phyloP scores from a whole-genome alignment of 2,113 vertebrate genomes.

The Fulmarus glacialis region DNA sequence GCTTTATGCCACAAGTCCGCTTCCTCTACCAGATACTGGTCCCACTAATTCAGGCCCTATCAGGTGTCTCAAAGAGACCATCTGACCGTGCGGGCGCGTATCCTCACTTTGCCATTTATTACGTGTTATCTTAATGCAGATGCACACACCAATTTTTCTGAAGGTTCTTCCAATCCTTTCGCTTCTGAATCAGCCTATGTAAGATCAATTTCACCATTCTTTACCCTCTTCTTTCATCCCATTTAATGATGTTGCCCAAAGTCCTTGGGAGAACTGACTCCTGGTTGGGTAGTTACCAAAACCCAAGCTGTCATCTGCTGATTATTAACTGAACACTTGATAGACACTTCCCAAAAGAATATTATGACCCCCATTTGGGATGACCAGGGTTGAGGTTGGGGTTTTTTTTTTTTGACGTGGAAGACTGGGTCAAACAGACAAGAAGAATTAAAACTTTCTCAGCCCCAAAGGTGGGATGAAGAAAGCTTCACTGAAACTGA shows the following conservation, averaged over 20 bases:
- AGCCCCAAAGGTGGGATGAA: not conserved
- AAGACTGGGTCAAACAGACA: not conserved
- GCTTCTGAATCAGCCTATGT: no score
- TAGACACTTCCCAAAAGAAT: not conserved
- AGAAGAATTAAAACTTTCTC: not conserved
- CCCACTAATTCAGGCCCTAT: not conserved
- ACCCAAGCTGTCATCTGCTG: not conserved
- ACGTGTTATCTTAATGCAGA: not conserved
- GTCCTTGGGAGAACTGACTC: not conserved
- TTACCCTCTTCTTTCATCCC: not conserved
- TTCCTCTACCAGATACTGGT: not conserved
- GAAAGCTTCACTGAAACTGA: not conserved
- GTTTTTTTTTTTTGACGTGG: not conserved
- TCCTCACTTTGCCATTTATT: not conserved
- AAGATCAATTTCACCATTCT: not conserved
- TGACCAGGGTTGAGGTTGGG: not conserved
- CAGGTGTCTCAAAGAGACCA: not conserved
- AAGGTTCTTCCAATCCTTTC: not conserved
- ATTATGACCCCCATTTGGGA: not conserved
- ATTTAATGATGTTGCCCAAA: not conserved
- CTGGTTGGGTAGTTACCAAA: not conserved
- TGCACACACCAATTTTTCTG: not conserved
- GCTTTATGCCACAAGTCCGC: not conserved
- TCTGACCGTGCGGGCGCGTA: not conserved
- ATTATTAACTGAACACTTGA: not conserved